Evolutionary conservation across 2,113 vertebrate species (phyloP).

Genomic region (Steatornis caripensis): DNA sequence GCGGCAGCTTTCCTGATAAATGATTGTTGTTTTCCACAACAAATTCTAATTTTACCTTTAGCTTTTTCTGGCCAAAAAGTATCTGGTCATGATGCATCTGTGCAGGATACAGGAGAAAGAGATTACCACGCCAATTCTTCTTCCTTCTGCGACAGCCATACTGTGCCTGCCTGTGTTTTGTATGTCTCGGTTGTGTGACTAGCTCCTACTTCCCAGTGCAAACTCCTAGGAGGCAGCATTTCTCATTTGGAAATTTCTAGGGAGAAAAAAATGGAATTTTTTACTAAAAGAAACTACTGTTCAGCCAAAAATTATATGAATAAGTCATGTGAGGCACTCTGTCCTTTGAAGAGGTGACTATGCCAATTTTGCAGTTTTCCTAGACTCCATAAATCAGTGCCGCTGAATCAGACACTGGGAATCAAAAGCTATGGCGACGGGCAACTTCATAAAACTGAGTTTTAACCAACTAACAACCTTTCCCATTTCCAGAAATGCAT

Average conservation of each 20-base stretch:
- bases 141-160: background rate
- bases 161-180: background rate
- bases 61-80: background rate
- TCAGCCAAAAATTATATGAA: background rate
- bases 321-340: background rate
- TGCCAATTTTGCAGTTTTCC: background rate
- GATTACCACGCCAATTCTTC: background rate
- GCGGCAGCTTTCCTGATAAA: background rate
- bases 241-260: background rate
- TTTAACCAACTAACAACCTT: background rate
- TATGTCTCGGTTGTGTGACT: background rate
- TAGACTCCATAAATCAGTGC: background rate
- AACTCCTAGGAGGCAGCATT: background rate
- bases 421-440: rapidly evolving
- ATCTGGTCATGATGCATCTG: background rate
- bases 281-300: background rate
- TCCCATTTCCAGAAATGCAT: slow-evolving; percentile 77
- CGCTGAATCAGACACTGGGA: background rate
- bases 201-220: background rate
- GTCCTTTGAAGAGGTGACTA: background rate
- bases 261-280: background rate
- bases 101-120: background rate
- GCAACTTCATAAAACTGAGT: background rate
- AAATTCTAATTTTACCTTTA: background rate
- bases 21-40: background rate